Evolutionary conservation across 2,888 invertebrate species (phyloP).

Genomic region (Tetramorium bicarinatum): DNA sequence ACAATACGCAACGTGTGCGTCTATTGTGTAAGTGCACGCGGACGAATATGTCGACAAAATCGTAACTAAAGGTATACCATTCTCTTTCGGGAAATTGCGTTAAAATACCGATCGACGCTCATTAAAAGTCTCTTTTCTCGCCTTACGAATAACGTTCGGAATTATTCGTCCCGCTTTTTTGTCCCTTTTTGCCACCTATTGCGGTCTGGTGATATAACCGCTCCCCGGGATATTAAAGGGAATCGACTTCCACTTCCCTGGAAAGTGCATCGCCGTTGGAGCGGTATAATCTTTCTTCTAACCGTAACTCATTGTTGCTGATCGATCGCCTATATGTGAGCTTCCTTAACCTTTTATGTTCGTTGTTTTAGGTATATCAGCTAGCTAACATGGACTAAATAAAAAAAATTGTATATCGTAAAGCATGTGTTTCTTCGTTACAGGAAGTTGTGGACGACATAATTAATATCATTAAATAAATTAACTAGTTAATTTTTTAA

Average conservation of each 20-base stretch:
- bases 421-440: background rate
- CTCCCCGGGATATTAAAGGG: slow-evolving; percentile 53
- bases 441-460: background rate
- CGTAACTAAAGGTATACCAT: background rate
- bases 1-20: background rate
- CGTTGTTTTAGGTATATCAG: slow-evolving; percentile 13
- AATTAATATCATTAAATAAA: background rate
- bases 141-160: slow-evolving; percentile 45
- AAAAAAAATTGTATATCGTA: slow-evolving; percentile 6
- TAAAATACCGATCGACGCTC: background rate
- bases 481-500: background rate
- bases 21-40: background rate
- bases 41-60: slow-evolving; percentile 14
- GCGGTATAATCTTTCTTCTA: slow-evolving; percentile 59
- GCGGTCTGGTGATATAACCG: slow-evolving; percentile 46
- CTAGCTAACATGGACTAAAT: background rate
- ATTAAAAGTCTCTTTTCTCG: slow-evolving; percentile 46
- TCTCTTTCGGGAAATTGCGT: background rate
- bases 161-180: slow-evolving; percentile 11
- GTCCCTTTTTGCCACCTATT: slow-evolving; percentile 26
- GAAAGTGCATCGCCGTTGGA: slow-evolving; percentile 56
- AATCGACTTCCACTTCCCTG: slow-evolving; percentile 57
- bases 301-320: slow-evolving; percentile 54
- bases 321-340: slow-evolving; percentile 42
- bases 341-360: slow-evolving; percentile 19